A percentile compares a stretch with the other conserved stretches of the same genome.
Evolutionary conservation across 1,140 invertebrate genomes (phyloP).

Genomic region (Pachyrhynchus sulphureomaculatus): DNA sequence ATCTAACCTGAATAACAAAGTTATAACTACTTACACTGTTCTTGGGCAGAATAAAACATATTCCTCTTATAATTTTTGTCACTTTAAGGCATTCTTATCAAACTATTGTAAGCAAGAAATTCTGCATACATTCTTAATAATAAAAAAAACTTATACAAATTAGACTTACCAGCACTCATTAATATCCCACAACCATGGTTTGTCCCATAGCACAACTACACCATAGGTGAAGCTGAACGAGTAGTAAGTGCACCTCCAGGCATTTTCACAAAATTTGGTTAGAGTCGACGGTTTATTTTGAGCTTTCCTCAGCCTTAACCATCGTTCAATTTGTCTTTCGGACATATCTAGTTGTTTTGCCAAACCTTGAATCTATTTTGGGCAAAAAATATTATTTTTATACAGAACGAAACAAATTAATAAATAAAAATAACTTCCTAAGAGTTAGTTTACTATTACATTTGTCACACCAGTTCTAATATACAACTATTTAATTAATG

Average conservation of each 20-base stretch:
- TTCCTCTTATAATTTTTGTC: no score
- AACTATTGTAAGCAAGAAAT: no score
- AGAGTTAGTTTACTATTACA: no score
- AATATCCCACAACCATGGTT: slow-evolving; percentile 93
- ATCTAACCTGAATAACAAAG: no score
- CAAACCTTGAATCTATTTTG: slow-evolving; percentile 68
- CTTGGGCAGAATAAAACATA: no score
- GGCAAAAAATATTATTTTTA: not conserved
- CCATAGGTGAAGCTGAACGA: slow-evolving; percentile 81
- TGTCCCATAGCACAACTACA: slow-evolving; percentile 80
- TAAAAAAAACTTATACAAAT: no score
- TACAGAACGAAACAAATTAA: not conserved
- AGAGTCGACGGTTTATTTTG: slow-evolving; percentile 86
- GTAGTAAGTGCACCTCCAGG: slow-evolving; percentile 90
- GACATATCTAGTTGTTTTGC: slow-evolving; percentile 85
- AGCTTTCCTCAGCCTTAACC: slow-evolving; percentile 78
- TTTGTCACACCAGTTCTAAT: no score
- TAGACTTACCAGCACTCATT: slow-evolving; percentile 88
- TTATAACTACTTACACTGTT: no score
- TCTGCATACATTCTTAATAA: no score
- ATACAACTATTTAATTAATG: no score
- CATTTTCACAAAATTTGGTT: slow-evolving; percentile 89
- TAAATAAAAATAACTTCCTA: not conserved
- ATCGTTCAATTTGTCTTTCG: slow-evolving; percentile 83
- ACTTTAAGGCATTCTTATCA: no score